Base-by-base conservation (phyloP, 2,888 invertebrate species). In the Acanthosepion esculentum region DNA sequence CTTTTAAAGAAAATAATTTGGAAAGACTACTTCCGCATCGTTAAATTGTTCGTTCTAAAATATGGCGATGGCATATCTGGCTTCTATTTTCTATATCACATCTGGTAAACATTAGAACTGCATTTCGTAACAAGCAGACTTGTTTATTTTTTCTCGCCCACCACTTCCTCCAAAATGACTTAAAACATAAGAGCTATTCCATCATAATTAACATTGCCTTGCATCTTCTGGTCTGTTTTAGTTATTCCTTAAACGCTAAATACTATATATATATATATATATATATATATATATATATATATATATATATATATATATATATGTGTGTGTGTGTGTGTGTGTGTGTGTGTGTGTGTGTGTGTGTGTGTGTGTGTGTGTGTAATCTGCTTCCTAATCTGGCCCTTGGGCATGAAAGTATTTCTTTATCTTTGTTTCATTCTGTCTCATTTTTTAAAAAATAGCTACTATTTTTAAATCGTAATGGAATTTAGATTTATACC, bases 201-300 rank as follows among this genome's bases (percentile, higher is more conserved):
- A 59, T 59, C 59, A 59, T 20, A 59, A 59, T 59, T 59, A 59
- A 59, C n/a, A 78, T n/a, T 78, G 78, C 78, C 10, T 33, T n/a
- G 15, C n/a, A 78, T n/a, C 78, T 33, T 78, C 78, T n/a, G n/a
- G n/a, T 78, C 78, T 78, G 78, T 78, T 78, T 78, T n/a, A n/a
- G 78, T 10, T 18, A 78, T 78, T 33, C 78, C 2, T 59, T 59
- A 59, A 59, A 59, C 23, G 15, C 50, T 50, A 64, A 29, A 59
- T 64, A 64, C n/a, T 64, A 64, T 64, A 64, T 64, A 64, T 64
- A 26, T 64, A 26, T 78, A n/a, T 78, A n/a, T 78, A n/a, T 78
- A n/a, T 78, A n/a, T 78, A n/a, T n/a, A n/a, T n/a, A n/a, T n/a
- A 64, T 64, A 59, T 64, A 64, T 64, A 64, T 64, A 64, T 64